Evolutionary conservation across 1,140 invertebrate genomes (phyloP).

Genomic region (Hyposmocoma kahamanoa): DNA sequence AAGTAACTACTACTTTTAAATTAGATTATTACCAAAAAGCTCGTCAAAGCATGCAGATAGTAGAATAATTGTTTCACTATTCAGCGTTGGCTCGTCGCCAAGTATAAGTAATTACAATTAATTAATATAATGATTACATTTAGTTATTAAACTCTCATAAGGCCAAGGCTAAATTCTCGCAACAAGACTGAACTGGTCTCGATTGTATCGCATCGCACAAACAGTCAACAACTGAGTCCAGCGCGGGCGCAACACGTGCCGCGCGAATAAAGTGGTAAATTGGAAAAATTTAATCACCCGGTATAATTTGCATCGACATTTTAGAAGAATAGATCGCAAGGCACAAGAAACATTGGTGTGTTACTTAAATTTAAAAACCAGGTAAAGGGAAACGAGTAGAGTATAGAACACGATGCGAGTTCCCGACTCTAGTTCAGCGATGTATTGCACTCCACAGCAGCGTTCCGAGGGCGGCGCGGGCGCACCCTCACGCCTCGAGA

Average conservation of each 20-base stretch:
- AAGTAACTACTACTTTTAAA: conserved; percentile 70
- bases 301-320: conserved; percentile 25
- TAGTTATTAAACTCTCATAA: conserved; percentile 69
- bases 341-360: conserved; percentile 57
- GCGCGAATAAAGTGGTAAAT: neutral
- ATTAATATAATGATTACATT: conserved; percentile 66
- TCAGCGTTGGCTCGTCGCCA: conserved; percentile 54
- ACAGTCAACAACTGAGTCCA: conserved; percentile 10
- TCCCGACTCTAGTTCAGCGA: conserved; percentile 24
- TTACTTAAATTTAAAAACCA: conserved; percentile 15
- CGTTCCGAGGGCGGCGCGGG: conserved; percentile 28
- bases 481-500: no score
- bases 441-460: conserved; percentile 34
- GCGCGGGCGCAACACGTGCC: neutral
- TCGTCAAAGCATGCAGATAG: conserved; percentile 72
- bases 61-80: conserved; percentile 67
- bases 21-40: conserved; percentile 72
- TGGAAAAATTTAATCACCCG: conserved; percentile 13
- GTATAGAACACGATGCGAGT: conserved; percentile 3
- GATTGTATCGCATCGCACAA: conserved; percentile 47
- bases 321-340: conserved; percentile 47
- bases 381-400: conserved; percentile 3
- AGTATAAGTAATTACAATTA: conserved; percentile 42
- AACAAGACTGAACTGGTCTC: conserved; percentile 60
- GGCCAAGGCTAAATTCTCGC: conserved; percentile 73